phyloP scores from a whole-genome alignment of 2,113 vertebrate genomes.

The Mastomys coucha region DNA sequence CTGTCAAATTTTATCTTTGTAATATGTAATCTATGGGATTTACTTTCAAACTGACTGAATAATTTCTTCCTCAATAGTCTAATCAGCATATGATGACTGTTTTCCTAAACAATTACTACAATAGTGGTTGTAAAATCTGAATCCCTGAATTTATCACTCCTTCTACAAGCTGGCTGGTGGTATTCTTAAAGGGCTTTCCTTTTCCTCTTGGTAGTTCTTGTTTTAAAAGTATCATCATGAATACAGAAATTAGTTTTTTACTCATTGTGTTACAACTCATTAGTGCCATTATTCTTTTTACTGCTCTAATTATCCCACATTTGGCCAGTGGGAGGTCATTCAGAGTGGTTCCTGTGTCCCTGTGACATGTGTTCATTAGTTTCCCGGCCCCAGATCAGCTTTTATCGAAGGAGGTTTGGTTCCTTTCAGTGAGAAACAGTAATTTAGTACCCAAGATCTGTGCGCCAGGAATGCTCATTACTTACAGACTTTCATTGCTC shows the following conservation, averaged over 20 bases:
- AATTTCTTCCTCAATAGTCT: slow-evolving; percentile 19
- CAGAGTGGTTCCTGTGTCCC: slow-evolving; percentile 37
- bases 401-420: slow-evolving; percentile 20
- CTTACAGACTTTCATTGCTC: background rate
- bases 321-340: slow-evolving; percentile 34
- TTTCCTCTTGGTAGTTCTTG: background rate
- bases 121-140: slow-evolving; percentile 2
- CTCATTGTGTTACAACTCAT: slow-evolving; percentile 34
- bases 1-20: slow-evolving; percentile 3
- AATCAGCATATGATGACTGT: background rate
- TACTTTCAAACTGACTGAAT: background rate
- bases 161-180: background rate
- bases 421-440: slow-evolving; percentile 54
- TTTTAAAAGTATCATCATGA: background rate
- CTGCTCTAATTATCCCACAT: slow-evolving; percentile 29
- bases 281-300: slow-evolving; percentile 35
- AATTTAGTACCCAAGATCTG: slow-evolving; percentile 22
- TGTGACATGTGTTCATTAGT: slow-evolving; percentile 34
- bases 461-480: background rate
- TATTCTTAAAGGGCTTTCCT: slow-evolving; percentile 10
- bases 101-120: slow-evolving; percentile 33
- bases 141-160: slow-evolving; percentile 38
- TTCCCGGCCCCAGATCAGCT: background rate
- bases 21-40: slow-evolving; percentile 4
- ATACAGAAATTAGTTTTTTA: slow-evolving; percentile 44